These are phyloP conservation scores for Lucilia sericata DNA, from an alignment of 1,140 invertebrate species.

Conservation along the genomic window DNA sequence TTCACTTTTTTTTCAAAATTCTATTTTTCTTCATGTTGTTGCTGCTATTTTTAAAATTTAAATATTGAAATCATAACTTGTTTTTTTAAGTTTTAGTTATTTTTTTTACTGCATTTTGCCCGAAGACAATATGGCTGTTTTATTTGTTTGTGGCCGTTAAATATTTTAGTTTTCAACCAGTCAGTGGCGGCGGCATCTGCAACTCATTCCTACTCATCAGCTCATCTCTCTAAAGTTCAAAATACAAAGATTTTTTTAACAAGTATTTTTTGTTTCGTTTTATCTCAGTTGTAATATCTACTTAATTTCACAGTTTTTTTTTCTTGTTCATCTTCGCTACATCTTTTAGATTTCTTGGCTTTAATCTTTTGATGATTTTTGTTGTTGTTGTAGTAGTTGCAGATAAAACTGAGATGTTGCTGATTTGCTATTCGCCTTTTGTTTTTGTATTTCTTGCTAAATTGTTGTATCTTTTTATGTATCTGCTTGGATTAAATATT, in stretches of 20 bases:
- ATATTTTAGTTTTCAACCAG: background rate
- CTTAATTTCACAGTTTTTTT: conserved; percentile 26
- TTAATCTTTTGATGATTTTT: conserved; percentile 11
- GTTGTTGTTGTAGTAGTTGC: background rate
- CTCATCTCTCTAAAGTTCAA: background rate
- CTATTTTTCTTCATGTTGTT: background rate
- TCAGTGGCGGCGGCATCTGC: background rate
- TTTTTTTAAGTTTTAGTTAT: background rate
- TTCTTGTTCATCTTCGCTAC: background rate
- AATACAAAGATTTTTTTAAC: conserved; percentile 4
- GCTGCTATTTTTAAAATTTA: background rate
- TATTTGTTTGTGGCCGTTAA: background rate
- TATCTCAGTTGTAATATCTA: conserved; percentile 7
- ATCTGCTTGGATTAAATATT: background rate
- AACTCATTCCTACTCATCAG: too few species aligned
- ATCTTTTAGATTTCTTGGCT: background rate
- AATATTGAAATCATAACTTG: conserved; percentile 24
- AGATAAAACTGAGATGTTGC: background rate
- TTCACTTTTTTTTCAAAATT: background rate
- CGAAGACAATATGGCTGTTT: background rate
- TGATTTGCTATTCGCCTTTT: background rate
- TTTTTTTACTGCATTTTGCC: background rate
- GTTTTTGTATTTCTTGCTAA: background rate
- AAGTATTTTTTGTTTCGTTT: background rate
- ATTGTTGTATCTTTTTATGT: background rate